Base-by-base conservation (phyloP, 1,140 invertebrate genomes). In the Anthonomus grandis region DNA sequence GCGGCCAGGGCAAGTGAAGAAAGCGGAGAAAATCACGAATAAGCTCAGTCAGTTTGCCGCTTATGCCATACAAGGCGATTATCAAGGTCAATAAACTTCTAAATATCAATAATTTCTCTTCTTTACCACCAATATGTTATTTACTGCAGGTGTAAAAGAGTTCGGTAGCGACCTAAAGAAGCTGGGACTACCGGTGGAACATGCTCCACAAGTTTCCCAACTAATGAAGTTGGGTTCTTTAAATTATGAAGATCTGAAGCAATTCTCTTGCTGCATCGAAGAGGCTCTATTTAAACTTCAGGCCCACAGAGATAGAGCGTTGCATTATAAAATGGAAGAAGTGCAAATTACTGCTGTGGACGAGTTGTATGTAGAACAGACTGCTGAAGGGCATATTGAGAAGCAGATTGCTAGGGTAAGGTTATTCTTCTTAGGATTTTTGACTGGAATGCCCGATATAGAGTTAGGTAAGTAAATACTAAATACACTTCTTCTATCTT, bases 251-350 rank as follows among this genome's bases (percentile, higher is more conserved):
- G 91, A 96, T 65, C 82, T 98, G 74, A 91, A 93, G 68, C 84
- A 88, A 69, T 97, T 99, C 75, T 91, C 91, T 1, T 78, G 85
- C 53, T 85, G 84, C 53, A 84, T 98, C 37, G 95, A 98, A 74
- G 93, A 98, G 76, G 85, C 86, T 36, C 76, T 97, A 23, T 97
- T 97, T 74, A 84, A 82, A 51, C 76, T 96, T 60, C 70, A 83
- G 0, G 90, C 89, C 8, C 86, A 94, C 65, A 79, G 95, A 27
- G 93, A 97, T 68, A 82, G 91, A 41, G 90, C 95, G 0, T 78
- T 98, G 8, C 89, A 85, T 52, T 99, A 99, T 75, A 97, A 96
- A 72, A 95, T 96, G 81, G 97, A 99, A 74, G 97, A 99, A 77
- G 83, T 98, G 4, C 96, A 98, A 73, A 86, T 96, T 27, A 94